Evolutionary conservation across 2,797 vertebrate species (phyloP).

Genomic region (Pteronotus mesoamericanus): DNA sequence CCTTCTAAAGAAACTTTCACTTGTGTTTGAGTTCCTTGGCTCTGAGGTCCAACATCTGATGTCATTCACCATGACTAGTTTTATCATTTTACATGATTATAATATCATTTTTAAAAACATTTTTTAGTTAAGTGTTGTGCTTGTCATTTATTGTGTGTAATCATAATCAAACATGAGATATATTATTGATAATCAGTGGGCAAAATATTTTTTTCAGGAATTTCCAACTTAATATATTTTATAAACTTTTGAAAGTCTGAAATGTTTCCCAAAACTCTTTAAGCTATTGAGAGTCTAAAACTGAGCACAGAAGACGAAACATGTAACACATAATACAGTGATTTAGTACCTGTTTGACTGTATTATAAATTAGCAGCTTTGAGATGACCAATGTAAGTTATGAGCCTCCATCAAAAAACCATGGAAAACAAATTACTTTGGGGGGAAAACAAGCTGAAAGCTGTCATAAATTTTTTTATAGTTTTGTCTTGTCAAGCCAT

Average conservation of each 20-base stretch:
- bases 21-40: not conserved
- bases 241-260: not conserved
- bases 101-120: not conserved
- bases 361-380: not conserved
- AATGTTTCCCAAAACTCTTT: not conserved
- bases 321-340: not conserved
- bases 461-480: slow-evolving; percentile 1
- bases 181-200: not conserved
- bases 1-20: not conserved
- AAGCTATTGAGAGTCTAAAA: not conserved
- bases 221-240: not conserved
- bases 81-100: not conserved
- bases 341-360: not conserved
- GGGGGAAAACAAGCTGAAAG: not conserved
- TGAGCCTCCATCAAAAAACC: not conserved
- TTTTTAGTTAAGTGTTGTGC: not conserved
- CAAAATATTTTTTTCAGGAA: not conserved
- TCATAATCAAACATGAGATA: not conserved
- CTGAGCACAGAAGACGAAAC: not conserved
- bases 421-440: not conserved
- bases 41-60: not conserved
- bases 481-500: not conserved
- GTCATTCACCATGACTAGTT: not conserved
- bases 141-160: not conserved
- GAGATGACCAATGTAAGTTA: not conserved